phyloP scores from a whole-genome alignment of 2,797 vertebrate species.

The Alfaro cultratus region DNA sequence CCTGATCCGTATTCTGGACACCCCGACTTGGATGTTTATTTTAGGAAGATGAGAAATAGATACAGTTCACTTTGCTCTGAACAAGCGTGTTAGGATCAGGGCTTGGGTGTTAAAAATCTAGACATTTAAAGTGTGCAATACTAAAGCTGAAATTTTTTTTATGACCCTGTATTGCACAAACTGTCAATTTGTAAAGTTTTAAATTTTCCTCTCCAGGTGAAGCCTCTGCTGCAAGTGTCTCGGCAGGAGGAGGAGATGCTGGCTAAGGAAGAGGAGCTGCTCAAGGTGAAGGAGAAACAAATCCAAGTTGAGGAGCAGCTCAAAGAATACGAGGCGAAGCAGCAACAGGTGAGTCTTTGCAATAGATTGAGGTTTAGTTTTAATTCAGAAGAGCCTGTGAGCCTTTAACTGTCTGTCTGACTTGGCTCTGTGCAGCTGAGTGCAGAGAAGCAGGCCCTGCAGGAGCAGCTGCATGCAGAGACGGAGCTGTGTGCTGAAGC shows the following conservation, averaged over 20 bases:
- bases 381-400: background rate
- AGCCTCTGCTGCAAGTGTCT: conserved; percentile 94
- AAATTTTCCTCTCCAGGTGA: conserved; percentile 82
- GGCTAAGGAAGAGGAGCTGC: conserved; percentile 92
- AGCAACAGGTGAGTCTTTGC: conserved; percentile 84
- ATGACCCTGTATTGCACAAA: background rate
- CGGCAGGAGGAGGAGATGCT: conserved; percentile 96
- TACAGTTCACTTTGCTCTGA: too few species aligned
- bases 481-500: conserved; percentile 95
- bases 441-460: conserved; percentile 91
- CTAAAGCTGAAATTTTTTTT: background rate
- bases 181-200: background rate
- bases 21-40: too few species aligned
- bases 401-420: background rate
- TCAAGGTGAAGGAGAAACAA: conserved; percentile 89
- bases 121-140: background rate
- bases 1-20: too few species aligned
- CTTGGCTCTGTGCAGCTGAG: conserved; percentile 77
- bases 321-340: conserved; percentile 85
- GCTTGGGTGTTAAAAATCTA: background rate
- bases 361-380: background rate
- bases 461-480: conserved; percentile 97
- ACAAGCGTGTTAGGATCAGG: background rate
- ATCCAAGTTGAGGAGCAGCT: conserved; percentile 85
- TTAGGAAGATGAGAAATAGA: too few species aligned